phyloP scores from a whole-genome alignment of 2,113 vertebrate genomes.

The Psettodes erumei region DNA sequence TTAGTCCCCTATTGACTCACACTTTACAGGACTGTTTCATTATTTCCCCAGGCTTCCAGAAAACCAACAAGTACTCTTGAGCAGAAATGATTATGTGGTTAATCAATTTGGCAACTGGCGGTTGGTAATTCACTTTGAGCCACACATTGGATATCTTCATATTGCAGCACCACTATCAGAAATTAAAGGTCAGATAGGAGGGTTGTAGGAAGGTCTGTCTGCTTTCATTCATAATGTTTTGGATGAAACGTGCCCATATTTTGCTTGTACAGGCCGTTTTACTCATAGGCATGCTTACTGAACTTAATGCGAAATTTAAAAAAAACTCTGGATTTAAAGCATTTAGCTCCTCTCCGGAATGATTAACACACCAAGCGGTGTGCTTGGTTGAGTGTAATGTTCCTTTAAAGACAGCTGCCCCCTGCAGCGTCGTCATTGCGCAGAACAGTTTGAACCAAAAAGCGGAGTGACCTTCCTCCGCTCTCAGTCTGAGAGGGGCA shows the following conservation, averaged over 20 bases:
- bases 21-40: neutral
- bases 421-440: conserved; percentile 87
- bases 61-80: no score
- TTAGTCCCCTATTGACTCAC: neutral
- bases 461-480: conserved; percentile 89
- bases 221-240: neutral
- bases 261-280: neutral
- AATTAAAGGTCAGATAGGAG: neutral
- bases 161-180: neutral
- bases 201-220: neutral
- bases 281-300: neutral
- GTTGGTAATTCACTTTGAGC: no score
- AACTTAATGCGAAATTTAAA: neutral
- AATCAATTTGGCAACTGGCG: no score
- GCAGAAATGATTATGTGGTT: no score
- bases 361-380: neutral
- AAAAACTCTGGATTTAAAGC: neutral
- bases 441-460: conserved; percentile 89
- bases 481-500: conserved; percentile 82
- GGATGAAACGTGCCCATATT: neutral
- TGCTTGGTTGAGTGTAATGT: conserved; percentile 46
- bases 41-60: no score
- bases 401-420: conserved; percentile 76
- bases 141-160: neutral
- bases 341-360: neutral